A percentile compares a stretch with the other conserved stretches of the same genome.
These are phyloP conservation scores for Oceanites oceanicus DNA, from an alignment of 2,113 vertebrate species.

Conservation along the genomic window DNA sequence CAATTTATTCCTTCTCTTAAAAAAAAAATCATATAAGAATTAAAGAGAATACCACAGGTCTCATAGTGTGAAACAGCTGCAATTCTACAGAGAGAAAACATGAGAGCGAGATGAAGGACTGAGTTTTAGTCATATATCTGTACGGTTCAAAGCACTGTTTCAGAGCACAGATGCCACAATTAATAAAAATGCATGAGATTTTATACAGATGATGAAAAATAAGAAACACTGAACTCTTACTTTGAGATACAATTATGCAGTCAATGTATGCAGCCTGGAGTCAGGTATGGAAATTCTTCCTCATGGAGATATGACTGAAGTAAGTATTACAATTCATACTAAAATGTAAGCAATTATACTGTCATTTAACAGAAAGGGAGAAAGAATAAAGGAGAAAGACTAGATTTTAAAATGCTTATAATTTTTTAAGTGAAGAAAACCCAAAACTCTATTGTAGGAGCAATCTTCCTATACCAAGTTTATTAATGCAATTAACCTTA, in stretches of 20 bases:
- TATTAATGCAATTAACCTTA: neutral
- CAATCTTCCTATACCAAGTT: neutral
- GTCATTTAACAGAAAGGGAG: neutral
- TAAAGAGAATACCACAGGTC: neutral
- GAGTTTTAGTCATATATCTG: neutral
- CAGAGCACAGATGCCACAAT: neutral
- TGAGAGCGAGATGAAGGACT: neutral
- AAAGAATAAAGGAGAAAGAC: neutral
- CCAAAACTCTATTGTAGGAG: neutral
- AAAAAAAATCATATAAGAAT: neutral
- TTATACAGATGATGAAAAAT: neutral
- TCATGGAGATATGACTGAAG: slow-evolving; percentile 72
- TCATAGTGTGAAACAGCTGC: neutral
- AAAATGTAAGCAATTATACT: neutral
- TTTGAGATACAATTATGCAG: slow-evolving; percentile 71
- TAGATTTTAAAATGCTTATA: neutral
- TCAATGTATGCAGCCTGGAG: slow-evolving; percentile 72
- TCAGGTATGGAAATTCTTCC: slow-evolving; percentile 75
- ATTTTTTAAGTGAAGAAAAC: neutral
- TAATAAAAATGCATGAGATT: neutral
- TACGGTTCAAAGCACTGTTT: neutral
- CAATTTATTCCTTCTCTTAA: neutral
- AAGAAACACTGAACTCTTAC: neutral
- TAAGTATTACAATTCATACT: neutral
- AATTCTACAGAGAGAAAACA: neutral